These are phyloP conservation scores for Gandaritis pyraliata DNA, from an alignment of 2,888 invertebrate genomes.

Conservation along the genomic window DNA sequence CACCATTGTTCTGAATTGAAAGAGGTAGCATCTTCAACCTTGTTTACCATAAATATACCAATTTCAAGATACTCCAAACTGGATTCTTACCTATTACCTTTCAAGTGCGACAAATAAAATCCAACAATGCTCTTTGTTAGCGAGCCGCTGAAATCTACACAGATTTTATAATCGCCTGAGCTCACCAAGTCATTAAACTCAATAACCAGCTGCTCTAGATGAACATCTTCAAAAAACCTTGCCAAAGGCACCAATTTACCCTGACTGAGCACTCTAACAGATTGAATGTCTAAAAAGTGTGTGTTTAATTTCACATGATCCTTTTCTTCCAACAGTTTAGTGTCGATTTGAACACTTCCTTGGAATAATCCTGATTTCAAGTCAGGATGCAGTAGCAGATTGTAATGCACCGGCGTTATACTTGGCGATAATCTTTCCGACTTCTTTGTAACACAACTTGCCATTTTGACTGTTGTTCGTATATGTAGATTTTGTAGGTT, in stretches of 20 bases:
- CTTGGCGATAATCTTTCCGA: constrained; percentile 63
- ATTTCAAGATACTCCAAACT: too few relatives aligned
- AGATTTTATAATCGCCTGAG: constrained; percentile 78
- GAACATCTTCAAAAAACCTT: constrained; percentile 61
- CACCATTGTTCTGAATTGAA: constrained; percentile 88
- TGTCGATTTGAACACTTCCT: constrained; percentile 66
- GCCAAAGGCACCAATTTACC: constrained; percentile 53
- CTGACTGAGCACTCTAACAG: constrained; percentile 61
- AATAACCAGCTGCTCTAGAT: constrained; percentile 68
- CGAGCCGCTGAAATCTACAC: constrained; percentile 86
- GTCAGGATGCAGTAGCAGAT: constrained; percentile 63
- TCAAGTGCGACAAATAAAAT: constrained; percentile 88
- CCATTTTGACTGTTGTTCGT: constrained; percentile 18
- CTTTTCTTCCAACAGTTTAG: constrained; percentile 67
- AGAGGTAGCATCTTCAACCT: not conserved
- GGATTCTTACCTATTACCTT: constrained; percentile 69
- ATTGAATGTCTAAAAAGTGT: constrained; percentile 82
- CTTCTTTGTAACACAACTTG: constrained; percentile 18
- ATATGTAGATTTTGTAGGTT: constrained; percentile 2
- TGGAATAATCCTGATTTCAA: constrained; percentile 60
- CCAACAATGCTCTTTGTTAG: constrained; percentile 88
- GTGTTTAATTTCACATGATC: constrained; percentile 82
- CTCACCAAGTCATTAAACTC: constrained; percentile 55
- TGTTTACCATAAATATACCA: too few relatives aligned
- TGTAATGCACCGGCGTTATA: constrained; percentile 69